Conservation (phyloP, 2,888 invertebrate species). For the Pinctada fucata region DNA sequence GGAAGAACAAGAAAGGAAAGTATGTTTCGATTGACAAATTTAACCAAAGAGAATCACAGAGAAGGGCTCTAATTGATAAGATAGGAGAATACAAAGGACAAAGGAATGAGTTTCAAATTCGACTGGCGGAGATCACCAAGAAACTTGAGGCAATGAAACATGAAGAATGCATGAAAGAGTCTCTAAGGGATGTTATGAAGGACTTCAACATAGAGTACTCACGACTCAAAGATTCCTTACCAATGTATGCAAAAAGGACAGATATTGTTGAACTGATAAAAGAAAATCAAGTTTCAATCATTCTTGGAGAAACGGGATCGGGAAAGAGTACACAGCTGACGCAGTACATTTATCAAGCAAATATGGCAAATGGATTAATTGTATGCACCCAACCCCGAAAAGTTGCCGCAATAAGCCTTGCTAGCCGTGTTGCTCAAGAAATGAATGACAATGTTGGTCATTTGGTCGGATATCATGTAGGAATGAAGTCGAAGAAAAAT, state of each 20-base stretch:
- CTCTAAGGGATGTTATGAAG: not conserved
- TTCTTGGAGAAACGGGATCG: constrained; percentile 76
- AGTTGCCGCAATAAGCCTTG: constrained; percentile 75
- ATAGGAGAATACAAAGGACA: not conserved
- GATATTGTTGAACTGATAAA: constrained; percentile 62
- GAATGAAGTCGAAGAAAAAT: constrained; percentile 55
- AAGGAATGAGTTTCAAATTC: not conserved
- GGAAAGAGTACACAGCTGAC: constrained; percentile 77
- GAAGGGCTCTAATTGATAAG: not conserved
- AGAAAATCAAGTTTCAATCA: constrained; percentile 67
- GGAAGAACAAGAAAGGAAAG: not conserved
- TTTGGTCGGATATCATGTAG: constrained; percentile 70
- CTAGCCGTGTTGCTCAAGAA: constrained; percentile 73
- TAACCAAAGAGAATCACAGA: not conserved
- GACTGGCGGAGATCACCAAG: not conserved
- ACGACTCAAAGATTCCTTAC: constrained; percentile 59
- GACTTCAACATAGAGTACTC: constrained; percentile 61
- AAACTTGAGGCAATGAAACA: not conserved
- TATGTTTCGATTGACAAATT: not conserved
- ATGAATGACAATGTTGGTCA: constrained; percentile 66
- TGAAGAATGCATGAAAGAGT: not conserved
- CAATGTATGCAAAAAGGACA: constrained; percentile 69
- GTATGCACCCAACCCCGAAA: constrained; percentile 77
- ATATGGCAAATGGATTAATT: constrained; percentile 55
- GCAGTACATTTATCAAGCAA: constrained; percentile 73